Conservation (phyloP, 2,113 vertebrate species). For the Pituophis catenifer region DNA sequence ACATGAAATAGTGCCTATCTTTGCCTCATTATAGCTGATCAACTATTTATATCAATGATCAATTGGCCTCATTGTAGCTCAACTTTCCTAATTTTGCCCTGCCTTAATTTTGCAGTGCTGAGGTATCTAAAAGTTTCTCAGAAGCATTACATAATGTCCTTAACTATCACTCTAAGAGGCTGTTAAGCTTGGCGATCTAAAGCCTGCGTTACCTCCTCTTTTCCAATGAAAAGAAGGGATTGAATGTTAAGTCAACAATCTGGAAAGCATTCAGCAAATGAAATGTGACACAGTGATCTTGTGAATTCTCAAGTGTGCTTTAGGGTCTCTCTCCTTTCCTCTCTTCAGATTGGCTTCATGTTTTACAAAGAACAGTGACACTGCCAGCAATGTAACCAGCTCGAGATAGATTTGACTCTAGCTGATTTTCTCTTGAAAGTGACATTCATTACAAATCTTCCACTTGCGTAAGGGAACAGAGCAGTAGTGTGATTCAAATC, state of each 20-base stretch:
- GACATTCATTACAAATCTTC: background rate
- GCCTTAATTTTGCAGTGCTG: background rate
- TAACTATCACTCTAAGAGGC: background rate
- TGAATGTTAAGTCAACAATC: background rate
- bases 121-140: background rate
- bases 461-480: background rate
- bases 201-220: background rate
- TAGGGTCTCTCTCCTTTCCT: background rate
- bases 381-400: background rate
- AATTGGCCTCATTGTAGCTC: background rate
- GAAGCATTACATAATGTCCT: background rate
- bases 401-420: background rate
- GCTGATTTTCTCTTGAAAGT: background rate
- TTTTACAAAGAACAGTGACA: background rate
- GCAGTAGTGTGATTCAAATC: too few relatives aligned
- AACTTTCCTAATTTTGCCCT: background rate
- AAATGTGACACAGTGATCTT: background rate
- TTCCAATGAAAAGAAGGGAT: slow-evolving; percentile 20
- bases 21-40: background rate
- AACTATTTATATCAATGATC: background rate
- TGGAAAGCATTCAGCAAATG: background rate
- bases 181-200: background rate
- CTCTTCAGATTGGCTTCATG: background rate
- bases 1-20: background rate
- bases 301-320: slow-evolving; percentile 1